Evolutionary conservation across 2,888 invertebrate species (phyloP), one percentile per base, ranked within the genome.

Genomic region (Heliconius sara): DNA sequence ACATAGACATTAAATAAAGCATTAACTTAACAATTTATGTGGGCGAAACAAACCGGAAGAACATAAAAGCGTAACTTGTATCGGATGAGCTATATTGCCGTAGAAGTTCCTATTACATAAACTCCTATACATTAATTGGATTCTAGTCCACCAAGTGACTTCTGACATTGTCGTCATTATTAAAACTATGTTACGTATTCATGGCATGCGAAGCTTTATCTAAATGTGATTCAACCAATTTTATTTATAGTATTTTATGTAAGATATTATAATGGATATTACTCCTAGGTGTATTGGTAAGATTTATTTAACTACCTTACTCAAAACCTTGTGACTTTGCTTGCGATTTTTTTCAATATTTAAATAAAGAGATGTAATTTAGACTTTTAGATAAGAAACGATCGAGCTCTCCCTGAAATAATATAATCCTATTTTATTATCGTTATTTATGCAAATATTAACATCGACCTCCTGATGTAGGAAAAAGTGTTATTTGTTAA

Each of bases 131-230:
- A 77, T 75, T 65, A 63, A 60, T 77, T 86, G 82, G 82, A 83
- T 86, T 86, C 88, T 87, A 89, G 87, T 84, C 82, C 86, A 84
- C 85, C 83, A 83, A 83, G 89, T 88, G 92, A 93, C 93, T 90
- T 93, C 89, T 93, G 92, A 93, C 93, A 91, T 92, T 92, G 92
- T 88, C 90, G 84, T 84, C 87, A 87, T 90, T 89, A 84, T 87
- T 85, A 85, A 82, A 67, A 84, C 82, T 78, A 87, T 87, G 88
- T 90, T 90, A 88, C 88, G 89, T 85, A 84, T 88, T 86, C 85
- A 85, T 86, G 81, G 83, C 85, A 84, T 86, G 85, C 86, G 82
- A 84, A 83, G 83, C 85, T 86, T 85, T 71, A 71, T 79, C 66
- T 72, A n/a, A 70, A 74, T 52, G 57, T 78, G 72, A 77, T 34